Evolutionary conservation across 1,140 invertebrate genomes (phyloP), one percentile per base, ranked within the genome.

Genomic region (Tetragnatha versicolor): DNA sequence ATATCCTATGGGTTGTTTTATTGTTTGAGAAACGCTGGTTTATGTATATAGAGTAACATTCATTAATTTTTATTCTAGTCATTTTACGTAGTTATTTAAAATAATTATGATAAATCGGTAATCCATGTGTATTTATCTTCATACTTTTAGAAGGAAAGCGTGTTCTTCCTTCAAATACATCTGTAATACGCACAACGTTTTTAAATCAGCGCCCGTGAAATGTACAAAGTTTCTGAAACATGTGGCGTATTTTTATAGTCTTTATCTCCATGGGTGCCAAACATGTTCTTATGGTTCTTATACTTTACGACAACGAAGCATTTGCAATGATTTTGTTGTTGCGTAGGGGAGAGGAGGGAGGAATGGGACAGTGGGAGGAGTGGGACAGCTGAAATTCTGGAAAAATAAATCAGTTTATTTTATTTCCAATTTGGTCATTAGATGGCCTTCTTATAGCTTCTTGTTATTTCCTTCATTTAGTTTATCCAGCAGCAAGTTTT

Each of bases 191-290:
- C n/a, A n/a, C n/a, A n/a, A n/a, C n/a, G n/a, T n/a, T n/a, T n/a
- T n/a, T n/a, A n/a, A n/a, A n/a, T n/a, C n/a, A n/a, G n/a, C n/a
- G n/a, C n/a, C n/a, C n/a, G n/a, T n/a, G n/a, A n/a, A n/a, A 31
- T 58, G n/a, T 20, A 58, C 10, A 27, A 55, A 58, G 14, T 33
- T 58, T 58, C 35, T 42, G 7, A 33, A 33, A 33, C 20, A 31
- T 58, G 17, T 31, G 55, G 17, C 35, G 31, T 58, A 58, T 58
- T 58, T 58, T 58, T 58, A 27, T 58, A 58, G 55, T 58, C 55
- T n/a, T n/a, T n/a, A 12, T 2, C 3, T 58, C 29, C 20, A 2
- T 31, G 10, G 10, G 49, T 53, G 25, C 49, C 49, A 53, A 25
- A 12, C 9, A 14, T 25, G 20, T 42, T 42, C 39, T 10, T 42